Evolutionary conservation across 1,140 invertebrate genomes (phyloP).

Genomic region (Macrobrachium rosenbergii): DNA sequence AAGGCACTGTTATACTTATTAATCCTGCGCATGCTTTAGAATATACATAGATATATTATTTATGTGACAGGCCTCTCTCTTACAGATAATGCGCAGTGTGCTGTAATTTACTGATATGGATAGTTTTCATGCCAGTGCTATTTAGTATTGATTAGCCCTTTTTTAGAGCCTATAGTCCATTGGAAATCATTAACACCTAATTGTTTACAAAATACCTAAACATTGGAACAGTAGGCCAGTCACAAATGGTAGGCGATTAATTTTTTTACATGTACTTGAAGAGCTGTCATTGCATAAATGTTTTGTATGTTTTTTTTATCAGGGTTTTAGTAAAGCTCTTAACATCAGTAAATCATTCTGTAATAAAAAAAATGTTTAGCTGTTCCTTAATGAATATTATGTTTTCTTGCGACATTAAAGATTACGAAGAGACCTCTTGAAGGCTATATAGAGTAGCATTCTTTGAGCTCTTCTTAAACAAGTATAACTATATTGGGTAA

Average conservation of each 20-base stretch:
- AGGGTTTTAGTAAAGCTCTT: too few relatives aligned
- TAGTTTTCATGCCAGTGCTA: not conserved
- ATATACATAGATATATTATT: not conserved
- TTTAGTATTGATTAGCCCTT: not conserved
- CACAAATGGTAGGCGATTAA: not conserved
- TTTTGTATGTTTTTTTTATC: too few relatives aligned
- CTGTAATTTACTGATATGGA: not conserved
- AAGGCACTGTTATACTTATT: too few relatives aligned
- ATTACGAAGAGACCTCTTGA: too few relatives aligned
- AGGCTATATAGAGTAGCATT: not conserved
- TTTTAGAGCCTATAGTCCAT: not conserved
- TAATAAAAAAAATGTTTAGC: too few relatives aligned
- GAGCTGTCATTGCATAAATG: too few relatives aligned
- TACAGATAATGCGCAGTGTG: not conserved
- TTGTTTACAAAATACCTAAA: not conserved
- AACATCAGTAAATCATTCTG: too few relatives aligned
- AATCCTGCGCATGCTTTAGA: not conserved
- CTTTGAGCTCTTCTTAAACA: not conserved
- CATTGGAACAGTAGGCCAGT: too few relatives aligned
- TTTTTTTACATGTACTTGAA: not conserved
- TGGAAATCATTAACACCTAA: not conserved
- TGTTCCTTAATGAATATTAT: too few relatives aligned
- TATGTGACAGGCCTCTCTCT: constrained; percentile 12
- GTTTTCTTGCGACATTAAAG: too few relatives aligned
- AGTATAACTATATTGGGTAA: constrained; percentile 8